phyloP scores from a whole-genome alignment of 2,113 vertebrate species.

The Sphaerodactylus townsendi region DNA sequence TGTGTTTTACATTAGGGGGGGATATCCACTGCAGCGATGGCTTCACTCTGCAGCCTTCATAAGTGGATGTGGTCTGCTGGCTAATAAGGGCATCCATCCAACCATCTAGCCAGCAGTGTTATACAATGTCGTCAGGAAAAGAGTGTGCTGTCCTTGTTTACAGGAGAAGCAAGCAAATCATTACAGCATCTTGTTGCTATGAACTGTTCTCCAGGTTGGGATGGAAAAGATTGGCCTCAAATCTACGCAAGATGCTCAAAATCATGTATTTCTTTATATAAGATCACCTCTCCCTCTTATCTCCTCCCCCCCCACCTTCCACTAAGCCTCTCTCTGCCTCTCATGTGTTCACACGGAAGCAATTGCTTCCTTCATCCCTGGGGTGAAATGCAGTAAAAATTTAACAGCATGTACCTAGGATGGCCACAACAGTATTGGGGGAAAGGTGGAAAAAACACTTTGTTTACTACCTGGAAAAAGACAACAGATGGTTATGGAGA shows the following conservation, averaged over 20 bases:
- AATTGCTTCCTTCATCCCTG: not conserved
- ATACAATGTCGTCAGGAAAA: not conserved
- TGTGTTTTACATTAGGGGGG: slow-evolving; percentile 1
- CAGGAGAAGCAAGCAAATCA: not conserved
- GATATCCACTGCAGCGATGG: not conserved
- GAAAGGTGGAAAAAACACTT: not conserved
- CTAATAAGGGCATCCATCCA: not conserved
- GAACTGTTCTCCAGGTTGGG: not conserved
- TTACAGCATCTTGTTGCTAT: not conserved
- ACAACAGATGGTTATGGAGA: not conserved
- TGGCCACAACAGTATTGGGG: not conserved
- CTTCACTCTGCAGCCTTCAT: not conserved
- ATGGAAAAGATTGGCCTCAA: not conserved
- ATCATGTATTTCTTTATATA: not conserved
- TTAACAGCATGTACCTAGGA: not conserved
- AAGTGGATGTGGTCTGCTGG: not conserved
- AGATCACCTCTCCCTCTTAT: not conserved
- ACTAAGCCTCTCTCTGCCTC: not conserved
- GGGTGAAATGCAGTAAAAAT: not conserved
- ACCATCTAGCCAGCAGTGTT: not conserved
- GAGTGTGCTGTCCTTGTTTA: not conserved
- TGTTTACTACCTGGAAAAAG: not conserved
- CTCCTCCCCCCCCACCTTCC: no score
- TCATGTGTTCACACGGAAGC: not conserved
- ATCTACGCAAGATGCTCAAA: not conserved